phyloP scores from a whole-genome alignment of 1,140 invertebrate species.

The Plectrocnemia conspersa region DNA sequence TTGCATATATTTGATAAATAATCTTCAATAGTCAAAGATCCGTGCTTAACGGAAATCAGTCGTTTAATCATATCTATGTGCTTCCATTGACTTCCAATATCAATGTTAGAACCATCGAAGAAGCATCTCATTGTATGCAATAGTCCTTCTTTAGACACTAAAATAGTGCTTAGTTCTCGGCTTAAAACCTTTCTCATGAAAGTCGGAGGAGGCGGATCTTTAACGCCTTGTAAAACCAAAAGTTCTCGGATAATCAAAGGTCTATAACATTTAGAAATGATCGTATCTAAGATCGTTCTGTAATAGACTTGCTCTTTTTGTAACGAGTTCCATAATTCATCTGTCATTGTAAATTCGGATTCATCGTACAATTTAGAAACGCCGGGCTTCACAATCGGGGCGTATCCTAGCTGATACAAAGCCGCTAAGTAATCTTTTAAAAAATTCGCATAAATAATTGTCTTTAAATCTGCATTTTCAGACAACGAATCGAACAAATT shows the following conservation, averaged over 20 bases:
- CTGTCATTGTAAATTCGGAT: constrained; percentile 47
- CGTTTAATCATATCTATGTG: constrained; percentile 62
- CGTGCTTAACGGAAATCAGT: constrained; percentile 57
- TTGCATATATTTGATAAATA: constrained; percentile 51
- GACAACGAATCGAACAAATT: constrained; percentile 33
- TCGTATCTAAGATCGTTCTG: constrained; percentile 47
- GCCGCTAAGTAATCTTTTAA: constrained; percentile 57
- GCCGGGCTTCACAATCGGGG: constrained; percentile 58
- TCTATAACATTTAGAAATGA: constrained; percentile 56
- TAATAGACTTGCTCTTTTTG: constrained; percentile 53
- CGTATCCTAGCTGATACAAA: constrained; percentile 66
- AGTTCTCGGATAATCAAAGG: constrained; percentile 63
- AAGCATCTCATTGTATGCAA: constrained; percentile 57
- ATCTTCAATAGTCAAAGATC: constrained; percentile 49
- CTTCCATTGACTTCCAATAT: constrained; percentile 58
- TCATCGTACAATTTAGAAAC: constrained; percentile 30
- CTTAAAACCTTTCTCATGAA: constrained; percentile 62
- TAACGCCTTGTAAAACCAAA: constrained; percentile 59
- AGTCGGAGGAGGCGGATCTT: constrained; percentile 52
- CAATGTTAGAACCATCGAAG: constrained; percentile 54
- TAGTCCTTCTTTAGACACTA: constrained; percentile 58
- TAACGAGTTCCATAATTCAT: constrained; percentile 52
- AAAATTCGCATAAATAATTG: constrained; percentile 48
- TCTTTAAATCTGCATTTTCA: constrained; percentile 42
- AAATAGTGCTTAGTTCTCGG: constrained; percentile 54